A percentile compares a stretch with the other conserved stretches of the same genome.
phyloP scores from a whole-genome alignment of 2,888 invertebrate genomes.

The Meliscaeva auricollis region DNA sequence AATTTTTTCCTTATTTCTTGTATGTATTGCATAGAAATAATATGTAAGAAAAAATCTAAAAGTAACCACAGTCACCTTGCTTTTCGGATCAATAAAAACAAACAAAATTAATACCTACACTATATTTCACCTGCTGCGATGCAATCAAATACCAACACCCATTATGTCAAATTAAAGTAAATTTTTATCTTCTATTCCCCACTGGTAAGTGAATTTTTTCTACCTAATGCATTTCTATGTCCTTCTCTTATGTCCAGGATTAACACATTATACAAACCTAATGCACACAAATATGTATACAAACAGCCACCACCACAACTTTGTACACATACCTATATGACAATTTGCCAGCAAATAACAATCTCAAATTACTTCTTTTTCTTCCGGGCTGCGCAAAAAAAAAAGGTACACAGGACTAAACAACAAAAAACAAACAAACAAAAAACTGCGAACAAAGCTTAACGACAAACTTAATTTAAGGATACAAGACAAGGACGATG shows the following conservation, averaged over 20 bases:
- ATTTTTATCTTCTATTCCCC: constrained; percentile 3
- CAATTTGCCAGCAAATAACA: constrained; percentile 63
- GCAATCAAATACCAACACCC: constrained; percentile 27
- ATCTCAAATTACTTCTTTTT: constrained; percentile 65
- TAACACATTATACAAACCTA: constrained; percentile 47
- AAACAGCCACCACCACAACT: constrained; percentile 3
- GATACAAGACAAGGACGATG: constrained; percentile 30
- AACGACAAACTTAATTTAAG: constrained; percentile 67
- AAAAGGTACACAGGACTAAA: constrained; percentile 25
- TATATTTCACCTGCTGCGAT: background rate
- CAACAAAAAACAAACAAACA: constrained; percentile 18
- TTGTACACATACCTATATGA: background rate
- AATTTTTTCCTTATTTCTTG: too few species aligned
- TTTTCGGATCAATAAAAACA: background rate
- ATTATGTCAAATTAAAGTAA: constrained; percentile 31
- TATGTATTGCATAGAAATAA: too few species aligned
- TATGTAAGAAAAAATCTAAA: too few species aligned
- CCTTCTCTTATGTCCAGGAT: constrained; percentile 34
- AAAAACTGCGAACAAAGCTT: constrained; percentile 54
- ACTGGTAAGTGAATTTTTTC: constrained; percentile 30
- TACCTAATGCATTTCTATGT: constrained; percentile 15
- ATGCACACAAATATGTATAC: constrained; percentile 27
- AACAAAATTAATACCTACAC: background rate
- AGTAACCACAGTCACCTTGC: too few species aligned
- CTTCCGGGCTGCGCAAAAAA: constrained; percentile 40